phyloP scores from a whole-genome alignment of 2,888 invertebrate genomes.

The Acanthacorydalis orientalis region DNA sequence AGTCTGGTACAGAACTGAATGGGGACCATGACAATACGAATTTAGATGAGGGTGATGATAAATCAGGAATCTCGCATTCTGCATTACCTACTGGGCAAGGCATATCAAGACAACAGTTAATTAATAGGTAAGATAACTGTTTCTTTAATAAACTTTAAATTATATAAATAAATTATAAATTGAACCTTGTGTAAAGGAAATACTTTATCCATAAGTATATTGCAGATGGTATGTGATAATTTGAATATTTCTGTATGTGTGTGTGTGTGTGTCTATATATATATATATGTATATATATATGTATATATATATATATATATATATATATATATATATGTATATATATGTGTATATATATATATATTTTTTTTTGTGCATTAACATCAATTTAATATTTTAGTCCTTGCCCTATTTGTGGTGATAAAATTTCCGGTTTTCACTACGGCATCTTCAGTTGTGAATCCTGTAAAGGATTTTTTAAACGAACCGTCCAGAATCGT shows the following conservation, averaged over 20 bases:
- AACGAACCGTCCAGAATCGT: slow-evolving; percentile 94
- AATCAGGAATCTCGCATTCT: slow-evolving; percentile 25
- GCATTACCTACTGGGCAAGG: slow-evolving; percentile 50
- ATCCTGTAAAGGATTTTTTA: slow-evolving; percentile 96
- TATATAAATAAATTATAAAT: background rate
- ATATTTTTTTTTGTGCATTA: slow-evolving; percentile 11
- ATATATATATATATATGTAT: no score
- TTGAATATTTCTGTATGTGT: no score
- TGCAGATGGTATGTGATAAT: no score
- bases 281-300: background rate
- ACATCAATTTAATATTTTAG: slow-evolving; percentile 27
- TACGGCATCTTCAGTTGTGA: slow-evolving; percentile 98
- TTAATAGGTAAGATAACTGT: slow-evolving; percentile 41
- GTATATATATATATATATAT: background rate
- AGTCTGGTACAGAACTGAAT: slow-evolving; percentile 20
- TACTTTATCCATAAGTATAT: no score
- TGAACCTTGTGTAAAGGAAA: background rate
- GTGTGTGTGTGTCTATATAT: no score
- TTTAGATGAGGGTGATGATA: slow-evolving; percentile 30
- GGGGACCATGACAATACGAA: slow-evolving; percentile 29
- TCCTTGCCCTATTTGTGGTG: slow-evolving; percentile 89
- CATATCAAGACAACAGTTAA: slow-evolving; percentile 74
- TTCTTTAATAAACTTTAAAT: background rate
- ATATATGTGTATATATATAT: background rate
- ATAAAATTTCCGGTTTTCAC: slow-evolving; percentile 92